Base-by-base conservation (phyloP, 2,797 vertebrate species). In the Darevskia nairensis region DNA sequence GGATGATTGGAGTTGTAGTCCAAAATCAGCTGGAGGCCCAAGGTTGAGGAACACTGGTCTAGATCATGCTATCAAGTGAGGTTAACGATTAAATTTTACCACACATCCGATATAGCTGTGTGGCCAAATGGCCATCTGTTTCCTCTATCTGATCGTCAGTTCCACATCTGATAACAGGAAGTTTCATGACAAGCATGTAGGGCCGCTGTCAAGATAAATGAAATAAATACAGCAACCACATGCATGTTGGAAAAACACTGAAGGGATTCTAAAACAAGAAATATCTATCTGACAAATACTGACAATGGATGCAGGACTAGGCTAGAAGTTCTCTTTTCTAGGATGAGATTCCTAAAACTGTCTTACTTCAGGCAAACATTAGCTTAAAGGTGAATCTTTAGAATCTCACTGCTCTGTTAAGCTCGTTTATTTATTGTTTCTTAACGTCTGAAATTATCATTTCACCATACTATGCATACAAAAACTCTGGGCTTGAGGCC, bases 341-440 rank as follows among this genome's bases (percentile, higher is more conserved):
- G 19, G 25, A 75, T 64, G 25, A 75, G 71, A 75, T 68, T 75
- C 32, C 71, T 81, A 81, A 15, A 66, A 75, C 5, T 81, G 69
- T 55, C 44, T 80, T 80, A 46, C 4, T 80, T 80, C 50, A 85
- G 69, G 77, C 83, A 85, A 80, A 78, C 32, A 75, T 25, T 59
- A 64, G 59, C 69, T 75, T 79, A 75, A 88, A 89, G 85, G 85
- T 32, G 0, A 79, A 80, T 39, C 17, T 80, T 80, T 66, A 69
- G 29, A 85, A 66, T 15, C 44, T 27, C 19, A 64, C 3, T 64
- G 61, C 75, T 82, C 77, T 50, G 44, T 8, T n/a, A 1, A 71
- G 78, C 35, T 87, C 7, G 55, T 86, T 59, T 74, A 29, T 69
- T 25, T 21, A 91, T 79, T 87, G 84, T 83, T 83, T 86, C 72